Base-by-base conservation (phyloP, 1,140 invertebrate genomes). In the Araneus ventricosus region DNA sequence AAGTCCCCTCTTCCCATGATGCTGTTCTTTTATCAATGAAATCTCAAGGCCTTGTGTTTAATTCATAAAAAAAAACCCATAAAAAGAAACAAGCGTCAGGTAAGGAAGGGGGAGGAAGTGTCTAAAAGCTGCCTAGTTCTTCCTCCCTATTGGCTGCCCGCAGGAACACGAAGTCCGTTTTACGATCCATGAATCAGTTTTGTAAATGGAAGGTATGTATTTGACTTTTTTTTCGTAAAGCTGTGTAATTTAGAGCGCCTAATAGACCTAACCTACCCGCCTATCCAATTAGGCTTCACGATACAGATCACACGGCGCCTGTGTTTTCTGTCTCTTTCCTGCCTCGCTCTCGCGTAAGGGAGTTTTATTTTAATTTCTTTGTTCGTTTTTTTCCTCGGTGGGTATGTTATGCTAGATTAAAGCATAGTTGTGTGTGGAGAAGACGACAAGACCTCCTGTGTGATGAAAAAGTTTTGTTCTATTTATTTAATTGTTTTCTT, bases 121-220 rank as follows among this genome's bases (percentile, higher is more conserved):
- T 24, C 61, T 59, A 63, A 79, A 84, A 45, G 14, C 88, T 57
- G 14, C 10, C 88, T 57, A 27, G 20, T 20, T 52, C 70, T 79
- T n/a, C 22, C 24, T 79, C 24, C 67, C 63, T 10, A 91, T 91
- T 82, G 75, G 75, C 30, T 59, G 5, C 17, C 8, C 7, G 61
- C 20, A 22, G 14, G 39, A 59, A 45, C 79, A 91, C 89, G 89
- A 61, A 80, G 30, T 34, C 0, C 8, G 59, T 84, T 91, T 91
- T 91, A 91, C 41, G 89, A 79, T 10, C 79, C 79, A 91, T 91
- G 89, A 91, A 91, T 91, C 89, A 91, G 89, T 84, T 84, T 91
- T 84, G 80, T 91, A 84, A 91, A 91, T 91, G 89, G 70, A 91
- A 91, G 89, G 89, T 82, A 90, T 90, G 86, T 22, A 59, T 86